phyloP scores from a whole-genome alignment of 2,888 invertebrate genomes.

The Tipula unca region DNA sequence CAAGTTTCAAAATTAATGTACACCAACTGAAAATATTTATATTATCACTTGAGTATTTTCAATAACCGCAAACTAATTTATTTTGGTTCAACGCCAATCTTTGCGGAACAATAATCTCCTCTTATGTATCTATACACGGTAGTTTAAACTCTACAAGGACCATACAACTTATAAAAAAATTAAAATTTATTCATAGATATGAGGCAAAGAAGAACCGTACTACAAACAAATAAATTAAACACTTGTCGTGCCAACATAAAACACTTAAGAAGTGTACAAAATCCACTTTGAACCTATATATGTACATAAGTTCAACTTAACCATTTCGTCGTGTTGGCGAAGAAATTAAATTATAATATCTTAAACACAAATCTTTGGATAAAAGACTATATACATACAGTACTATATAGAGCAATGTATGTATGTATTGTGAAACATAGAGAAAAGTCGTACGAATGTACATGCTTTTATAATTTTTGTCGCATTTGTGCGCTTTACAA shows the following conservation, averaged over 20 bases:
- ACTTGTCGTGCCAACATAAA: not conserved
- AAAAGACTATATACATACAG: not conserved
- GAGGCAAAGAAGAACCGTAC: not conserved
- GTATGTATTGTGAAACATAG: not conserved
- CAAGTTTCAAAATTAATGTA: not conserved
- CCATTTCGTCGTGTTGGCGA: not conserved
- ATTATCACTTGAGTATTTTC: too few species aligned
- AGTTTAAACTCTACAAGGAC: too few species aligned
- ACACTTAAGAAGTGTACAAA: not conserved
- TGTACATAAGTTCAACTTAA: not conserved
- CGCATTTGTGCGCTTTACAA: not conserved
- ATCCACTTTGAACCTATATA: not conserved
- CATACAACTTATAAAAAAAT: too few species aligned
- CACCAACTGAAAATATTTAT: not conserved
- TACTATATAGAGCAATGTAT: not conserved
- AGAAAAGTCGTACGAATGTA: not conserved
- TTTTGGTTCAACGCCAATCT: too few species aligned
- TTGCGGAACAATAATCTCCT: too few species aligned
- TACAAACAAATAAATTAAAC: not conserved
- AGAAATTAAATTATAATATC: not conserved
- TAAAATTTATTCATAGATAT: not conserved
- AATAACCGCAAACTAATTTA: too few species aligned
- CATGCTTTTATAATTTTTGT: not conserved
- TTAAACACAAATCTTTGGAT: not conserved
- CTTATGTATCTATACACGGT: too few species aligned